phyloP scores from a whole-genome alignment of 2,888 invertebrate genomes.

The Dione juno region DNA sequence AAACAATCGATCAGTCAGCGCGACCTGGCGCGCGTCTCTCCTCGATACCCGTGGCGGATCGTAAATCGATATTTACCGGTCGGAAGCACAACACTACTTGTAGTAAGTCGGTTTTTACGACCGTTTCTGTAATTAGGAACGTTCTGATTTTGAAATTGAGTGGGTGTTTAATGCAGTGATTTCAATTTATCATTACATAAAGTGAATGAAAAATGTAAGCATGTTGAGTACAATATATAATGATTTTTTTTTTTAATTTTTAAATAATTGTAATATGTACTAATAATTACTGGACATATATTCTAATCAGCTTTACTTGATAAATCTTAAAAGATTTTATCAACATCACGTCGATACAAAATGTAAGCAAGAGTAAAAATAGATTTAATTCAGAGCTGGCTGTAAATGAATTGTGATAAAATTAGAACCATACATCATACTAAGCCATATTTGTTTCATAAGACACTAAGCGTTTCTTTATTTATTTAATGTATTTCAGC shows the following conservation, averaged over 20 bases:
- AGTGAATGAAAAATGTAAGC: slow-evolving; percentile 17
- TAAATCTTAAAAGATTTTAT: too few relatives aligned
- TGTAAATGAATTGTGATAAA: too few relatives aligned
- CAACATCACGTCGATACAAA: slow-evolving; percentile 11
- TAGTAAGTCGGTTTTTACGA: slow-evolving; percentile 70
- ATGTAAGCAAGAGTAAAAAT: slow-evolving; percentile 26
- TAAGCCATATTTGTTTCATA: too few relatives aligned
- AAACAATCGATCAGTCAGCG: slow-evolving; percentile 77
- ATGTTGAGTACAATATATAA: slow-evolving; percentile 9
- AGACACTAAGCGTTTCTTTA: too few relatives aligned
- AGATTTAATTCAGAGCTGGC: background rate
- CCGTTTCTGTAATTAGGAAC: slow-evolving; percentile 66
- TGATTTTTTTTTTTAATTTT: too few relatives aligned
- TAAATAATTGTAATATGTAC: too few relatives aligned
- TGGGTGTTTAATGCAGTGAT: slow-evolving; percentile 35
- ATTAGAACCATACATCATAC: too few relatives aligned
- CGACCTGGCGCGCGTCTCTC: slow-evolving; percentile 74
- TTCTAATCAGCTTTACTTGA: background rate
- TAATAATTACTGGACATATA: background rate
- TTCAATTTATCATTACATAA: slow-evolving; percentile 23
- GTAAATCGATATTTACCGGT: slow-evolving; percentile 72
- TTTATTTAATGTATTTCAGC: too few relatives aligned
- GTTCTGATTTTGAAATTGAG: slow-evolving; percentile 55
- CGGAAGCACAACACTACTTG: slow-evolving; percentile 66
- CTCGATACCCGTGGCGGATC: slow-evolving; percentile 67